These are phyloP conservation scores for Copsychus sechellarum DNA, from an alignment of 2,113 vertebrate species.

Conservation along the genomic window DNA sequence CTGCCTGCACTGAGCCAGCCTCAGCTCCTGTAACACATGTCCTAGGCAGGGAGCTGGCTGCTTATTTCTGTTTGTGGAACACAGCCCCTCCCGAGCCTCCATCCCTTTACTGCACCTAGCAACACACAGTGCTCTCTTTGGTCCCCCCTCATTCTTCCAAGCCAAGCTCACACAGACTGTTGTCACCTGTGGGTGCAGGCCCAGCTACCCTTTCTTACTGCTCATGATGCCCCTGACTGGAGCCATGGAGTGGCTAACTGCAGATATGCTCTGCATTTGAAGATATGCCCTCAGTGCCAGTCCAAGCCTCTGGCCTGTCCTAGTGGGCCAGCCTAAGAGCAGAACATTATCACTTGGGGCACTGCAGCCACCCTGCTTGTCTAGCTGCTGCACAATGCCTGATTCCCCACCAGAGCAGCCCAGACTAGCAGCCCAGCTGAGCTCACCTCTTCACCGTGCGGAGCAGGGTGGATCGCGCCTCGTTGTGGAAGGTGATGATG, in stretches of 20 bases:
- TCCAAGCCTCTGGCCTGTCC: background rate
- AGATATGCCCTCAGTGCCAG: background rate
- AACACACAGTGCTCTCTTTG: background rate
- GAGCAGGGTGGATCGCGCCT: conserved; percentile 93
- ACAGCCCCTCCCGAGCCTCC: background rate
- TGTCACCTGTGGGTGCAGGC: background rate
- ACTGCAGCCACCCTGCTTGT: background rate
- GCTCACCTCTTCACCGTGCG: conserved; percentile 92
- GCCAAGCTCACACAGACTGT: background rate
- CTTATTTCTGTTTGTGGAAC: background rate
- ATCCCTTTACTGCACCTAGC: background rate
- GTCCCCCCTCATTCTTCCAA: background rate
- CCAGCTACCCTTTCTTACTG: background rate
- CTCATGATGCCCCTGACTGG: accelerated
- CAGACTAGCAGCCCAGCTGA: background rate
- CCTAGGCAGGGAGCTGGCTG: background rate
- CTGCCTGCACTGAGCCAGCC: background rate
- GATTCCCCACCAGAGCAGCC: background rate
- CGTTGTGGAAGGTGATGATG: conserved; percentile 97
- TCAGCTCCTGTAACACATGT: background rate
- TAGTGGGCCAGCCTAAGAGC: background rate
- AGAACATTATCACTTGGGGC: background rate
- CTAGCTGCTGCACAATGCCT: background rate
- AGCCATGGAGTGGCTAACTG: background rate
- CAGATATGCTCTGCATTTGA: background rate